These are phyloP conservation scores for Acrossocheilus fasciatus DNA, from an alignment of 2,797 vertebrate species.

Conservation along the genomic window DNA sequence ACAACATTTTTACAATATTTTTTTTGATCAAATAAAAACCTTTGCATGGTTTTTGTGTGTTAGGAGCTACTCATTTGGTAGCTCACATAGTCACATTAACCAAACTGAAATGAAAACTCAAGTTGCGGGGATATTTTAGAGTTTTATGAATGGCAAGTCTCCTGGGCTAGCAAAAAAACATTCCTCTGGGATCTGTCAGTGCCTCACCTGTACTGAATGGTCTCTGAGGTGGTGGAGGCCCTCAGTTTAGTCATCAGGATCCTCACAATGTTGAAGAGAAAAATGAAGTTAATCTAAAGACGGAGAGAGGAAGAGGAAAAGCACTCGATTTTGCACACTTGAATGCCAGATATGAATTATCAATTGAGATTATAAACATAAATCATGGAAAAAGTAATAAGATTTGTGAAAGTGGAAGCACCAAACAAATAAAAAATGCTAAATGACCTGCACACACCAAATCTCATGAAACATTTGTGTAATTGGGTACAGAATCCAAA, in stretches of 20 bases:
- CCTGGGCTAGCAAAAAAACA: background rate
- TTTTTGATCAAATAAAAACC: background rate
- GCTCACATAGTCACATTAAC: background rate
- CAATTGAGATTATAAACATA: constrained; percentile 22
- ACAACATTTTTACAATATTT: background rate
- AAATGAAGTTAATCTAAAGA: constrained; percentile 91
- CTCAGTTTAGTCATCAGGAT: constrained; percentile 94
- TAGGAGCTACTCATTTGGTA: background rate
- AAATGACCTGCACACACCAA: constrained; percentile 1
- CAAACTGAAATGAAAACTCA: background rate
- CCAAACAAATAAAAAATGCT: constrained; percentile 6
- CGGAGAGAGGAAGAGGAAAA: background rate
- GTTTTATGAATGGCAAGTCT: background rate
- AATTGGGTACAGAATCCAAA: constrained; percentile 4
- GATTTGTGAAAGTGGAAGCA: background rate
- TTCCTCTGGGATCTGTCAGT: background rate
- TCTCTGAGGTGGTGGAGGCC: constrained; percentile 92
- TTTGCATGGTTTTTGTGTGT: no score
- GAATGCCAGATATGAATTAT: background rate
- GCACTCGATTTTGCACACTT: background rate
- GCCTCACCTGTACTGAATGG: constrained; percentile 90
- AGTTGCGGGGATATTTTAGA: background rate
- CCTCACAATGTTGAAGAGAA: constrained; percentile 94
- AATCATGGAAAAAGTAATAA: constrained; percentile 3
- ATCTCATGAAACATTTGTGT: constrained; percentile 18